A percentile compares a stretch with the other conserved stretches of the same genome.
Evolutionary conservation across 2,888 invertebrate species (phyloP).

Genomic region (Nephrotoma flavescens): DNA sequence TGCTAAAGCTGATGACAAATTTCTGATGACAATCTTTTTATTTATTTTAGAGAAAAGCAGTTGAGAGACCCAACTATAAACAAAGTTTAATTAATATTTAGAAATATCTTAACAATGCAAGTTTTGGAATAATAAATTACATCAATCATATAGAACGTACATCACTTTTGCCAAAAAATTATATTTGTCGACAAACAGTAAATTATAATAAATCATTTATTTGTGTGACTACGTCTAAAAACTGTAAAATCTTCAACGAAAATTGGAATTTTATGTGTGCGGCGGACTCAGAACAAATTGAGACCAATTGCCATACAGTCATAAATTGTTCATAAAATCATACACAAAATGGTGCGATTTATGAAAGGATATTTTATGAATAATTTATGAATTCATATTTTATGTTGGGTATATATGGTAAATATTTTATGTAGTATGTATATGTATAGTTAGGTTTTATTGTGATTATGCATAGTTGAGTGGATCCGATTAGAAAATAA

Average conservation of each 20-base stretch:
- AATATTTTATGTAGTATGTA: neutral
- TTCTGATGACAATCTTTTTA: too few species aligned
- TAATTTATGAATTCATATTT: neutral
- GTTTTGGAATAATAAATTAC: neutral
- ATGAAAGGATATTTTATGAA: neutral
- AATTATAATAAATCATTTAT: neutral
- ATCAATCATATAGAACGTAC: neutral
- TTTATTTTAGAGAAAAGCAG: too few species aligned
- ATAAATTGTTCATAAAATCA: neutral
- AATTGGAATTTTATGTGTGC: neutral
- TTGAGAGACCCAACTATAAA: too few species aligned
- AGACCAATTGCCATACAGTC: neutral
- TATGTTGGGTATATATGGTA: neutral
- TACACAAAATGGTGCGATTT: neutral
- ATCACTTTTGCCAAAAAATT: neutral
- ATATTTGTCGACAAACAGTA: neutral
- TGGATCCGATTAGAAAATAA: neutral
- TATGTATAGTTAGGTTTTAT: neutral
- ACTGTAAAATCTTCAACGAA: neutral
- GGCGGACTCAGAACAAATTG: neutral
- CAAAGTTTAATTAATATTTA: too few species aligned
- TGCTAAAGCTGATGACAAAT: too few species aligned
- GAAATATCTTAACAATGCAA: too few species aligned
- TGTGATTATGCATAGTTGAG: neutral
- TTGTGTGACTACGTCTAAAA: neutral